Base-by-base conservation (phyloP, 2,888 invertebrate genomes). In the Tholera decimalis region DNA sequence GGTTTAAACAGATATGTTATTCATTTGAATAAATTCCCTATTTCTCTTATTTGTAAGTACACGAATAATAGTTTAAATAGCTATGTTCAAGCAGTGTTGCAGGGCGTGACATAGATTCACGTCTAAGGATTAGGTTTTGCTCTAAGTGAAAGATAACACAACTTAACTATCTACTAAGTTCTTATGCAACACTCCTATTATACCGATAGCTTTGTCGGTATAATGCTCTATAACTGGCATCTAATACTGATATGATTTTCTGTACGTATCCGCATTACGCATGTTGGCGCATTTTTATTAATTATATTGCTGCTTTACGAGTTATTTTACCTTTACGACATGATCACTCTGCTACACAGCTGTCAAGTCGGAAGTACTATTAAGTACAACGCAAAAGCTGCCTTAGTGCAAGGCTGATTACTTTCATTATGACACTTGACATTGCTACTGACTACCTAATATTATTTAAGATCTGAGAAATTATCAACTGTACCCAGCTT, bases 401-500 rank as follows among this genome's bases (percentile, higher is more conserved):
- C 83, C 85, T 83, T 83, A 84, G 80, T 81, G 80, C 90, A 90
- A 92, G 93, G 93, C 85, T 84, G 88, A 77, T 87, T 86, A 91
- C 93, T 93, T 93, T 93, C 93, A 89, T 88, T 57, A 83, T 92
- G 88, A 90, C 90, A 88, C 88, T 89, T 93, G 92, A 92, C 92
- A 92, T 93, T 93, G 92, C 83, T 82, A 85, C 85, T 85, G 82
- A 89, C 84, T 88, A 88, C 78, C 81, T 84, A 84, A 85, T 83
- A 77, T 77, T 79, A 67, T 78, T 84, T 77, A 76, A 79, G 78
- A 78, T 65, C 69, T 79, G 74, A 75, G 86, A 83, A 87, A 85
- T 86, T 87, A 86, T 82, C 41, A 66, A 43, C 67, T 35, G 56
- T 68, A 66, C 58, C 22, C 44, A 50, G 59, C 68, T 67, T 74